Conservation (phyloP, 2,797 vertebrate species). For the Rhinatrema bivittatum region DNA sequence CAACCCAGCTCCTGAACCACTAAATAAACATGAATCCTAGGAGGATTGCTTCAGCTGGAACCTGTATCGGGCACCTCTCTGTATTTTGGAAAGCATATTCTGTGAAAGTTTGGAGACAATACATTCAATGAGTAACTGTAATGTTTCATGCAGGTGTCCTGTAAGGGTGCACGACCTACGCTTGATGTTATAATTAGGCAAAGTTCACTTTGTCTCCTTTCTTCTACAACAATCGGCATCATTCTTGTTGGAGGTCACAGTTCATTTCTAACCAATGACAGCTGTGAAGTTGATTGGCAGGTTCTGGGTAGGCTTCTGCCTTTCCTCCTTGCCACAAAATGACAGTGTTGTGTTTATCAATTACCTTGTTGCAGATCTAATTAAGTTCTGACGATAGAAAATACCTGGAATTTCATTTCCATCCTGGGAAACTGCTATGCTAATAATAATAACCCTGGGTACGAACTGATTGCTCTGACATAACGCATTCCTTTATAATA, state of each 20-base stretch:
- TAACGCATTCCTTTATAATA: too few relatives aligned
- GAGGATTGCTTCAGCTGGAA: background rate
- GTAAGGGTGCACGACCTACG: slow-evolving; percentile 12
- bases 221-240: slow-evolving; percentile 18
- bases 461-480: too few relatives aligned
- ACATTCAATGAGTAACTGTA: accelerated
- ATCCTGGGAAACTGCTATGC: background rate
- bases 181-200: slow-evolving; percentile 29
- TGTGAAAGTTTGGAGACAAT: background rate
- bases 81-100: background rate
- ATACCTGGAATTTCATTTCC: background rate
- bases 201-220: slow-evolving; percentile 7
- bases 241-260: slow-evolving; percentile 35
- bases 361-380: slow-evolving; percentile 23
- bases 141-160: slow-evolving; percentile 23
- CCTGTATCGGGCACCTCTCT: background rate
- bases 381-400: slow-evolving; percentile 40
- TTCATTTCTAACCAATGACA: background rate
- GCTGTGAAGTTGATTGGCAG: slow-evolving; percentile 25
- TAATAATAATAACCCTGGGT: background rate
- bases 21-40: too few relatives aligned
- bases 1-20: too few relatives aligned
- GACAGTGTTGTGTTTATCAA: slow-evolving; percentile 20
- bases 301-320: background rate
- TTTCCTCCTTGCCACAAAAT: background rate